Evolutionary conservation across 2,888 invertebrate species (phyloP), one percentile per base, ranked within the genome.

Genomic region (Chrysopilus asiliformis): DNA sequence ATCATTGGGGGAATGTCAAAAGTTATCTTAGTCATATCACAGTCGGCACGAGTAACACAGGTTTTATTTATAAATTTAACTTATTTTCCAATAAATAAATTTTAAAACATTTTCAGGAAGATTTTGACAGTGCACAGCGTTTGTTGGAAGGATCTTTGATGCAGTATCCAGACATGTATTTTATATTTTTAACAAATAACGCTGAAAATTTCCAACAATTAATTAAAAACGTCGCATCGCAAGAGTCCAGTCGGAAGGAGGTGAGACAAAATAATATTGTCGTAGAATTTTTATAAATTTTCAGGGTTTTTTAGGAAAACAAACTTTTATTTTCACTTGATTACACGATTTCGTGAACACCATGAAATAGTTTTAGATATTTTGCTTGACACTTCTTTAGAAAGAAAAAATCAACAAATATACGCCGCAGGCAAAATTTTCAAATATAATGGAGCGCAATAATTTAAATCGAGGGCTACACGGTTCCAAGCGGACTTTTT

Each of bases 21-120:
- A 2, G 66, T 70, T 6, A 64, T 73, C 7, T 55, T 74, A 1
- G 51, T 74, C 10, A 53, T 72, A 28, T 68, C 69, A 30, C 69
- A 71, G 14, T 57, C 55, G 17, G 66, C 68, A 38, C 53, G 60
- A 4, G 63, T 70, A 2, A 35, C 38, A 65, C 67, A 1, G 55
- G 64, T 17, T 46, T 31, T 6, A 31, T n/a, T 15, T n/a, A 10
- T 29, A 19, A 18, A 7, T 15, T 18, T 13, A 9, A 13, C 9
- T 20, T 12, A 17, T 19, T 22, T 31, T 16, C 18, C 13, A 14
- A 13, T 34, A 14, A 28, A 27, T 34, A 16, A 2, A 2, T 13
- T 32, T 8, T 29, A 12, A 32, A n/a, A n/a, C 9, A 28, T 12
- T 17, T 24, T 8, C 14, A 45, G 38, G 34, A 34, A 28, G 48